Evolutionary conservation across 2,113 vertebrate genomes (phyloP), one percentile per base, ranked within the genome.

Genomic region (Heterotis niloticus): DNA sequence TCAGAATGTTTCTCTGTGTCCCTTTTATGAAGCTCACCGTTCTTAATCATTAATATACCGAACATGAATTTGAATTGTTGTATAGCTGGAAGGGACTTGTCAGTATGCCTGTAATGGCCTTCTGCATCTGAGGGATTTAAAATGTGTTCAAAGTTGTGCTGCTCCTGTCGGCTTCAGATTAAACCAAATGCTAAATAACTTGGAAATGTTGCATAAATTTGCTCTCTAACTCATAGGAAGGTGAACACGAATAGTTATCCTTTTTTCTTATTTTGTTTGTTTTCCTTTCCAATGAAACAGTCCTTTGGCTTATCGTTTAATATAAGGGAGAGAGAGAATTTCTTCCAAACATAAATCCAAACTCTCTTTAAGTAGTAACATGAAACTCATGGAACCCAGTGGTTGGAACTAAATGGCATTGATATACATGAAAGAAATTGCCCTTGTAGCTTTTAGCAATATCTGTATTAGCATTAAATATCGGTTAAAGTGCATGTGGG

Each of bases 141-240:
- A 56, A 67, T 67, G 51, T 72, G 23, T 72, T 72, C 70, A 11
- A 24, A 72, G 70, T 9, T 54, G n/a, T 23, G 24, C 54, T 72
- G n/a, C 70, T 51, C 12, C 17, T 18, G 70, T 72, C 70, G 44
- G 20, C 24, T 44, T 54, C 20, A 72, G 51, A 44, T 54, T 72
- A 54, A 56, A 4, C 14, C 51, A 56, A 62, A 14, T 14, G 70
- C 23, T 18, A 20, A 20, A 78, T 18, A 57, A 18, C 51, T 68
- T 66, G 64, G 44, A 68, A 68, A 11, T 17, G 52, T 68, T 69
- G 24, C 76, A 68, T 78, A 68, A 78, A n/a, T 69, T 78, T 26
- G 51, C 51, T 18, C 56, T 77, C 67, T 78, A 57, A 78, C 28
- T 16, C 10, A 28, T 10, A 26, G 16, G 57, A 26, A 28, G n/a